Base-by-base conservation (phyloP, 2,797 vertebrate species). In the Macropodus opercularis region DNA sequence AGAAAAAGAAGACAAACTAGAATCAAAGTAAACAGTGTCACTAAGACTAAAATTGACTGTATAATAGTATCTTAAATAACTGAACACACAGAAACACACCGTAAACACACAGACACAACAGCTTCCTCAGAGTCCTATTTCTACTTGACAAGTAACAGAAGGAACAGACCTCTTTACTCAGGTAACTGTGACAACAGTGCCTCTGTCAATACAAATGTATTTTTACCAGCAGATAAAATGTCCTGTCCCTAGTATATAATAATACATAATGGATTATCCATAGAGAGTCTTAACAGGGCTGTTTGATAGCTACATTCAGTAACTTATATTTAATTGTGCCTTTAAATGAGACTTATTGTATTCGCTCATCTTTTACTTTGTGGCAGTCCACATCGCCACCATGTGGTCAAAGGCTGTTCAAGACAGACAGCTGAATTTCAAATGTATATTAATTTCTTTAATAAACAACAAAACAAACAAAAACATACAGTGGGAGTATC, bases 1-100 rank as follows among this genome's bases (percentile, higher is more conserved):
- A n/a, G 19, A 6, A 44, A 54, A 85, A 85, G 82, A 85, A 63
- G 81, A 63, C 69, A 54, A 80, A 85, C 88, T 66, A 79, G 88
- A 87, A 83, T 61, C 68, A 82, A 76, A 82, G 73, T 47, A 79
- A 90, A 91, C 34, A 27, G 21, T 3, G 43, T 69, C 29, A 42
- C 54, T 60, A 27, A 51, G 26, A 40, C 15, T 50, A 19, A 74
- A 61, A 69, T 67, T 72, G 17, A 8, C 56, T 48, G 8, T 41
- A 17, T 47, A 61, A 54, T 15, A 62, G 34, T 41, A 72, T 63
- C 54, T 75, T 72, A 68, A 63, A 57, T 65, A 50, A 69, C 43
- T 73, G 7, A 12, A 11, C 10, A 32, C 9, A 32, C 31, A 26
- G 24, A 26, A 26, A 26, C 24, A 26, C 24, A 26, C 1, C 6